Percentiles rank a stretch among this genome's conserved stretches.
Evolutionary conservation across 2,888 invertebrate genomes (phyloP).

Genomic region (Aphelenchoides bicaudatus): DNA sequence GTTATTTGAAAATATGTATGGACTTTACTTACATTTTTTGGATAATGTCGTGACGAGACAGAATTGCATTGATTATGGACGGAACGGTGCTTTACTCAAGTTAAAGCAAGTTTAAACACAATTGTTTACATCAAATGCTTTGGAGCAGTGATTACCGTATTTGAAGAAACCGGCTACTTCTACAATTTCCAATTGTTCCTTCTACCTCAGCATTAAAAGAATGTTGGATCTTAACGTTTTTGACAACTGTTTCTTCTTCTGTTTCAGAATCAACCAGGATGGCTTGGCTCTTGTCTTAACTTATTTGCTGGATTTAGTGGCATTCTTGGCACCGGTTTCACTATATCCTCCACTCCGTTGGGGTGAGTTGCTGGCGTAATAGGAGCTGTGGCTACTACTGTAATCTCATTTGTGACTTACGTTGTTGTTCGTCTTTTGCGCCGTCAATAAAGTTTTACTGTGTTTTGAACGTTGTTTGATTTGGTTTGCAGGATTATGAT

Average conservation of each 20-base stretch:
- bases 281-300: not conserved
- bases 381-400: not conserved
- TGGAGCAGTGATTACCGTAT: too few species aligned
- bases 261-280: not conserved
- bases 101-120: too few species aligned
- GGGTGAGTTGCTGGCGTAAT: not conserved
- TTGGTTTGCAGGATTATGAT: not conserved
- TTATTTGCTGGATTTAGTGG: not conserved
- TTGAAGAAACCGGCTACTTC: too few species aligned
- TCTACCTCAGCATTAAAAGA: not conserved
- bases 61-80: too few species aligned
- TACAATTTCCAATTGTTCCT: too few species aligned
- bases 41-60: too few species aligned
- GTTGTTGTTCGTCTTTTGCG: not conserved
- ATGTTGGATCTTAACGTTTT: not conserved
- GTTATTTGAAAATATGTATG: too few species aligned
- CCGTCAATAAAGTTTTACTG: not conserved
- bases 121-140: too few species aligned
- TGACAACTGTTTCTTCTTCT: not conserved
- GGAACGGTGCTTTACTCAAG: too few species aligned
- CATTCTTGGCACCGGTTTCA: not conserved
- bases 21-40: too few species aligned
- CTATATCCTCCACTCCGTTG: not conserved
- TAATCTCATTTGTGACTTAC: not conserved
- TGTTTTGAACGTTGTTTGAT: not conserved